Percentiles rank a stretch among this genome's conserved stretches.
phyloP scores from a whole-genome alignment of 2,888 invertebrate species.

The Rhamphomyia laevipes region DNA sequence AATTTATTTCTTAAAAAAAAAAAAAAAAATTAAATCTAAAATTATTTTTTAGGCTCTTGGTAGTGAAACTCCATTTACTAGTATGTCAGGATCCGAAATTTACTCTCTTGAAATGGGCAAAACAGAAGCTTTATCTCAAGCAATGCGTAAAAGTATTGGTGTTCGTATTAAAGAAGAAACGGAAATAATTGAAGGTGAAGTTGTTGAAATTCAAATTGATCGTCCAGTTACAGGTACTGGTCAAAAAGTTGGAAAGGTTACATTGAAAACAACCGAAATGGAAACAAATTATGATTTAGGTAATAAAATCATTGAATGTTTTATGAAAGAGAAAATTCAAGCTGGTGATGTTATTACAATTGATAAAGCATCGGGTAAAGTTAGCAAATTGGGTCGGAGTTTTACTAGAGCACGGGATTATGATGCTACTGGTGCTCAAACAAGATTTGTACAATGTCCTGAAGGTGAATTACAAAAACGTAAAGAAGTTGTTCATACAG shows the following conservation, averaged over 20 bases:
- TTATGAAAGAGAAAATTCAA: slow-evolving; percentile 91
- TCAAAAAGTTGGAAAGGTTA: slow-evolving; percentile 72
- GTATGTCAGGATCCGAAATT: slow-evolving; percentile 97
- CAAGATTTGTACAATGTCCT: slow-evolving; percentile 93
- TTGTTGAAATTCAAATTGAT: slow-evolving; percentile 94
- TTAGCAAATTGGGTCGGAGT: slow-evolving; percentile 81
- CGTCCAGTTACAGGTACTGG: slow-evolving; percentile 84
- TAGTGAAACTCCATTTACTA: slow-evolving; percentile 93
- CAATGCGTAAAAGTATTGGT: slow-evolving; percentile 93
- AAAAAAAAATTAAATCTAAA: neutral
- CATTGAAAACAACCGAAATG: slow-evolving; percentile 98
- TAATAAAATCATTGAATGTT: slow-evolving; percentile 93
- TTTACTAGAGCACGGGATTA: slow-evolving; percentile 95
- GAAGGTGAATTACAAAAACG: slow-evolving; percentile 97
- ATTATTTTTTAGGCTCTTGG: slow-evolving; percentile 52
- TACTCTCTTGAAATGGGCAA: slow-evolving; percentile 98
- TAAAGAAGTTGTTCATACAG: slow-evolving; percentile 95
- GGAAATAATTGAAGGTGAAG: slow-evolving; percentile 98
- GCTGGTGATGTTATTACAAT: slow-evolving; percentile 96
- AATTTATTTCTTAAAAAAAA: neutral
- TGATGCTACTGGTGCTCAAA: slow-evolving; percentile 84
- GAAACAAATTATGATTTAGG: slow-evolving; percentile 98
- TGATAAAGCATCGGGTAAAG: slow-evolving; percentile 95
- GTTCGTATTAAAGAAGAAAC: slow-evolving; percentile 96
- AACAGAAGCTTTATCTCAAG: slow-evolving; percentile 94